Base-by-base conservation (phyloP, 2,888 invertebrate species). In the Dynastes grantii region DNA sequence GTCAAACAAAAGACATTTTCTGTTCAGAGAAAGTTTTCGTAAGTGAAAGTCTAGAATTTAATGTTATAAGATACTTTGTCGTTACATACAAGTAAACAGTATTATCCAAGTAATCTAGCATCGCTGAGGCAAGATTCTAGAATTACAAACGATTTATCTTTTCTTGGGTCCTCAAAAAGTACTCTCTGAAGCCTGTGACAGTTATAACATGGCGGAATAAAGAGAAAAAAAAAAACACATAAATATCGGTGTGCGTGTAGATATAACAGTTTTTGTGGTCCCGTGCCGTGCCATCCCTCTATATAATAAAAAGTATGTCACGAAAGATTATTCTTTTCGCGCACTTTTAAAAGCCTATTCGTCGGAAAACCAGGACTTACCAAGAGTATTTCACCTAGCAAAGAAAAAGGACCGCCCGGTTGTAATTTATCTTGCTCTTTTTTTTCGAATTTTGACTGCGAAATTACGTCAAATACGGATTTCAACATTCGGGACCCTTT, bases 241-340 rank as follows among this genome's bases (percentile, higher is more conserved):
- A 75, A 75, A 75, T 63, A 75, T 75, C 73, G 49, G 73, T 75
- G 63, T 61, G 73, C 73, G 73, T 75, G 61, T 61, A 75, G 73
- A 75, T 75, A 63, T 61, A 55, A 45, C 27, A 22, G 45, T 75
- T 75, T 75, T 75, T 75, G 73, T 45, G 73, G 63, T 75, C 61
- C 45, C 63, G 73, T 58, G 22, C 45, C 32, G 27, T 27, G 32
- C 73, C 55, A 40, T 61, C 71, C 73, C 13, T 61, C 45, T 13
- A 40, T 49, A 27, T 75, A 75, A 75, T 75, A 75, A 75, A 75
- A 75, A 75, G 45, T 27, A 22, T 75, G 73, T 58, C 73, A 73
- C 45, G 16, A 27, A 40, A 61, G 61, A 61, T 75, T 61, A 75
- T 75, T 63, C 61, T 63, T 61, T 71, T 61, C 61, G 73, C 73